These are phyloP conservation scores for Pangasianodon gigas DNA, from an alignment of 2,113 vertebrate species.

Conservation along the genomic window DNA sequence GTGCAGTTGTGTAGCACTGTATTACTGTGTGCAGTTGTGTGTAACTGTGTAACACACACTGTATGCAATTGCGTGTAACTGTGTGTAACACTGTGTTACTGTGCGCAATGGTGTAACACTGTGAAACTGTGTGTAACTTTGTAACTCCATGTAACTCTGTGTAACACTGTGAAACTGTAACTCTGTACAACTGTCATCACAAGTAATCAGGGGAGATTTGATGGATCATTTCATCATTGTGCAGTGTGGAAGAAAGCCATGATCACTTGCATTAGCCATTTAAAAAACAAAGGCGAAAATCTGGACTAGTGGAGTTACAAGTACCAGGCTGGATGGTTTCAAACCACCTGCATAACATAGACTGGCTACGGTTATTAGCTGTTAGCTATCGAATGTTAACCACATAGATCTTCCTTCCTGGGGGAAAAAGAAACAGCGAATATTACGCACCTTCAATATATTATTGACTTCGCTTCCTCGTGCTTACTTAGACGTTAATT, in stretches of 20 bases:
- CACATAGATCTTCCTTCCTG: not conserved
- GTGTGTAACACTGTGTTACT: not conserved
- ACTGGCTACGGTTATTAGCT: not conserved
- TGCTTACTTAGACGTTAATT: not conserved
- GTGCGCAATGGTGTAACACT: not conserved
- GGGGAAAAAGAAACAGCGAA: not conserved
- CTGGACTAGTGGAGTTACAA: not conserved
- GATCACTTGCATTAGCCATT: not conserved
- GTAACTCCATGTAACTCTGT: not conserved
- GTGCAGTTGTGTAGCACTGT: not conserved
- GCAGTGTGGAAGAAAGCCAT: not conserved
- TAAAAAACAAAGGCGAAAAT: not conserved
- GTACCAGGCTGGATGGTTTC: too few species aligned
- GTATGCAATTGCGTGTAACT: not conserved
- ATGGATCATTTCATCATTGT: not conserved
- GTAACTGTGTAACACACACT: not conserved
- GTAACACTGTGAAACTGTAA: not conserved
- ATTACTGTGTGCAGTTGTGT: not conserved
- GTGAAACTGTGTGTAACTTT: not conserved
- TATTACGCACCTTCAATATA: conserved; percentile 8
- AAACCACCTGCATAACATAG: not conserved
- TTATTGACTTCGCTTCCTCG: not conserved
- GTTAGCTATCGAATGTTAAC: not conserved
- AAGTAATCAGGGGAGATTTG: not conserved
- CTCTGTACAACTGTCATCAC: not conserved